Percentiles rank a stretch among this genome's conserved stretches.
These are phyloP conservation scores for Bubalus kerabau DNA, from an alignment of 2,113 vertebrate species.

Conservation along the genomic window DNA sequence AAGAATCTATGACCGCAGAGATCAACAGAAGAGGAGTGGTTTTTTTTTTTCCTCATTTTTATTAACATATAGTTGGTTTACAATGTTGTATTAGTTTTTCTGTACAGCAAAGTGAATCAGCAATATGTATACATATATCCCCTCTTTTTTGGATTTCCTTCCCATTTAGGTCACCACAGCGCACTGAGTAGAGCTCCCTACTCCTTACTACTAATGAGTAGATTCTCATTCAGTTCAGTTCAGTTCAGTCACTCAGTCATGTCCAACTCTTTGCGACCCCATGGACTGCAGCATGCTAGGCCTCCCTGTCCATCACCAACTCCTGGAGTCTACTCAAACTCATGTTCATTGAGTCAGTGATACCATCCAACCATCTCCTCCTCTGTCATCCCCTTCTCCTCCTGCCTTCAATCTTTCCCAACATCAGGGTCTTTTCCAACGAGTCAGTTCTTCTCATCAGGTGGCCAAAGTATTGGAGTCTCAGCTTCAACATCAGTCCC, in stretches of 20 bases:
- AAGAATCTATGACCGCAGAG: not conserved
- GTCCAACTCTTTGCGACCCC: not conserved
- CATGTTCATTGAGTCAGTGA: not conserved
- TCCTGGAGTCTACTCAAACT: not conserved
- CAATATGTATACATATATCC: not conserved
- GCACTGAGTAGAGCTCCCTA: not conserved
- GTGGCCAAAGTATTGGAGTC: not conserved
- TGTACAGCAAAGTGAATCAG: not conserved
- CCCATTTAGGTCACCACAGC: not conserved
- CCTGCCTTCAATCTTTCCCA: not conserved
- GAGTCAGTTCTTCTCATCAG: not conserved
- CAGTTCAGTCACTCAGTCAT: not conserved
- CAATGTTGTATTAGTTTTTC: not conserved
- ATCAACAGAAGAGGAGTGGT: not conserved
- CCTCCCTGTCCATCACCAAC: not conserved
- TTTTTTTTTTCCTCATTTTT: not conserved
- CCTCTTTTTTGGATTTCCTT: not conserved
- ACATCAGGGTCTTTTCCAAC: not conserved
- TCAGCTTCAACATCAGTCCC: not conserved
- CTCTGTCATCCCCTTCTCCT: not conserved
- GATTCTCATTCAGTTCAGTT: not conserved
- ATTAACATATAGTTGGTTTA: not conserved
- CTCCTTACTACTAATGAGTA: not conserved
- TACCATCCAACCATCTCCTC: not conserved
- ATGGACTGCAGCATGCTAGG: not conserved